Evolutionary conservation across 1,140 invertebrate species (phyloP).

Genomic region (Hylaeus anthracinus): DNA sequence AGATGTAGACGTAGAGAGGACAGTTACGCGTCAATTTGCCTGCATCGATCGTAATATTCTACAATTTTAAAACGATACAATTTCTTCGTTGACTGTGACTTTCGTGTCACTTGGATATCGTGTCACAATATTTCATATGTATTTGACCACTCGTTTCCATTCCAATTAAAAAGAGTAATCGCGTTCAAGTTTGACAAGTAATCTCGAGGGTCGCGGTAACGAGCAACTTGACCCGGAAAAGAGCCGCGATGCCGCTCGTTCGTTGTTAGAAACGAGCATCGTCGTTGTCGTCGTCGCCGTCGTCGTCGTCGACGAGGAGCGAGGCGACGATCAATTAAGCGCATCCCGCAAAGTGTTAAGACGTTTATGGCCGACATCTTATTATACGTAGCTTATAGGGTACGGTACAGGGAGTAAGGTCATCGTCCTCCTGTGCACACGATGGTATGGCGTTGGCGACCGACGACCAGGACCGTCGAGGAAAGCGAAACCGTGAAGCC

Average conservation of each 20-base stretch:
- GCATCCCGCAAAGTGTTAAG: constrained; percentile 73
- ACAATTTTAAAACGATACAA: too few relatives aligned
- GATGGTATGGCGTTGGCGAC: constrained; percentile 12
- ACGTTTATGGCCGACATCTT: constrained; percentile 74
- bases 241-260: constrained; percentile 30
- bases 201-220: not conserved
- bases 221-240: constrained; percentile 19
- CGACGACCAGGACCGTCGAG: constrained; percentile 37
- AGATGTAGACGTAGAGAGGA: too few relatives aligned
- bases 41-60: too few relatives aligned
- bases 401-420: constrained; percentile 30
- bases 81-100: too few relatives aligned
- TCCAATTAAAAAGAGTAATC: too few relatives aligned
- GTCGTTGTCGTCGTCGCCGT: not conserved
- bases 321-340: constrained; percentile 71
- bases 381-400: constrained; percentile 62
- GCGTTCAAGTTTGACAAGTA: not conserved
- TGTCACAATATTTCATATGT: too few relatives aligned
- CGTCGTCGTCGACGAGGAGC: constrained; percentile 15
- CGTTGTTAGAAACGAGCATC: constrained; percentile 40
- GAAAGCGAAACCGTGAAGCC: constrained; percentile 64
- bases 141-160: too few relatives aligned
- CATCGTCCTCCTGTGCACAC: constrained; percentile 54
- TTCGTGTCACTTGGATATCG: too few relatives aligned
- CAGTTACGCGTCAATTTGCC: too few relatives aligned